Percentiles rank a stretch among this genome's conserved stretches.
Evolutionary conservation across 2,888 invertebrate genomes (phyloP).

Genomic region (Cephus pygmeus): DNA sequence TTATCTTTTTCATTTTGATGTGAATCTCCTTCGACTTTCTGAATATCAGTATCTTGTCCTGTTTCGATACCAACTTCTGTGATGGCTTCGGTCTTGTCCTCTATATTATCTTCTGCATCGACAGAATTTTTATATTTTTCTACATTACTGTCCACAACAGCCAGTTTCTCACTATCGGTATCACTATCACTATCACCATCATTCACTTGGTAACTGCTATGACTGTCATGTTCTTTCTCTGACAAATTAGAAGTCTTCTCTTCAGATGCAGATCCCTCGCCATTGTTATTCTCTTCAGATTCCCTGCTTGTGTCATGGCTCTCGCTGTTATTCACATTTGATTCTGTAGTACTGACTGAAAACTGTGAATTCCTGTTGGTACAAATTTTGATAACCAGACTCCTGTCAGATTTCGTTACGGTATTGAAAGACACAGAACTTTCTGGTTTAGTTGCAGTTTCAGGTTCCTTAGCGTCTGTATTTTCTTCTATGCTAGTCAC

Average conservation of each 20-base stretch:
- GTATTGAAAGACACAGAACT: constrained; percentile 49
- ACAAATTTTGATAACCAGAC: constrained; percentile 62
- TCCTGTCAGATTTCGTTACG: constrained; percentile 54
- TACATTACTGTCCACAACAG: constrained; percentile 44
- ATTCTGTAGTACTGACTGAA: constrained; percentile 46
- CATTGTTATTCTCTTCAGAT: constrained; percentile 56
- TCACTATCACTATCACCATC: constrained; percentile 45
- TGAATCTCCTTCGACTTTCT: constrained; percentile 51
- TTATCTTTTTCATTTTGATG: constrained; percentile 11
- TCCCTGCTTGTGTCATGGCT: constrained; percentile 38
- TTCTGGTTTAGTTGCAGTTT: constrained; percentile 55
- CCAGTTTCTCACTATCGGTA: constrained; percentile 55
- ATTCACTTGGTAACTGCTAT: constrained; percentile 37
- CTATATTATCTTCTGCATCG: neutral
- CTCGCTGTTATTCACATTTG: constrained; percentile 29
- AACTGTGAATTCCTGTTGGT: constrained; percentile 61
- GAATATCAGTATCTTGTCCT: constrained; percentile 16
- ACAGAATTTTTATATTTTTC: constrained; percentile 26
- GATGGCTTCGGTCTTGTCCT: constrained; percentile 14
- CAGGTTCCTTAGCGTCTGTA: constrained; percentile 66
- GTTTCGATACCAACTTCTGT: constrained; percentile 13
- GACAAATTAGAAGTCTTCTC: constrained; percentile 36
- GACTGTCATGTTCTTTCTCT: constrained; percentile 36
- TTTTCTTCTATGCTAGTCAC: constrained; percentile 13
- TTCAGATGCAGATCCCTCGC: constrained; percentile 41